Conservation (phyloP, 2,797 vertebrate species). For the Protosalanx chinensis region DNA sequence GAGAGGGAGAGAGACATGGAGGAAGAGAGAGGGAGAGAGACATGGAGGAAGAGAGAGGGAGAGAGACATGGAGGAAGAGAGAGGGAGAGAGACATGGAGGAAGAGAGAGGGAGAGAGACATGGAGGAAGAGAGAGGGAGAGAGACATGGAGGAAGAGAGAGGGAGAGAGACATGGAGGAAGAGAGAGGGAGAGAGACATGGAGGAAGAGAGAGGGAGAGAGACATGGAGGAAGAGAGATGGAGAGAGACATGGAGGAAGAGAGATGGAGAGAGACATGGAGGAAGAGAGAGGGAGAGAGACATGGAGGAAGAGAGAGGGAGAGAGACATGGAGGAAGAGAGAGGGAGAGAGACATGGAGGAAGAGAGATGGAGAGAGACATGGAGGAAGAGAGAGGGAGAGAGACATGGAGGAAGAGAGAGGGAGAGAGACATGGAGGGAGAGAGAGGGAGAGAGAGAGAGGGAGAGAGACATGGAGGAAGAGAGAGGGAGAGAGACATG, state of each 20-base stretch:
- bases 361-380: background rate
- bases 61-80: background rate
- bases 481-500: background rate
- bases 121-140: background rate
- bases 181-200: background rate
- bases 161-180: background rate
- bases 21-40: background rate
- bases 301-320: background rate
- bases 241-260: background rate
- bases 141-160: background rate
- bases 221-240: too few relatives aligned
- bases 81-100: background rate
- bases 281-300: background rate
- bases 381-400: background rate
- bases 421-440: background rate
- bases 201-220: background rate
- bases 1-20: background rate
- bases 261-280: background rate
- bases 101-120: background rate
- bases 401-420: background rate
- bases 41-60: background rate
- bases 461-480: background rate
- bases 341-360: background rate
- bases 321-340: background rate
- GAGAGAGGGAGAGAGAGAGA: background rate